Evolutionary conservation across 37 sponge, comb jelly and placozoan species (phyloP).

Genomic region (Geodia barretti): DNA sequence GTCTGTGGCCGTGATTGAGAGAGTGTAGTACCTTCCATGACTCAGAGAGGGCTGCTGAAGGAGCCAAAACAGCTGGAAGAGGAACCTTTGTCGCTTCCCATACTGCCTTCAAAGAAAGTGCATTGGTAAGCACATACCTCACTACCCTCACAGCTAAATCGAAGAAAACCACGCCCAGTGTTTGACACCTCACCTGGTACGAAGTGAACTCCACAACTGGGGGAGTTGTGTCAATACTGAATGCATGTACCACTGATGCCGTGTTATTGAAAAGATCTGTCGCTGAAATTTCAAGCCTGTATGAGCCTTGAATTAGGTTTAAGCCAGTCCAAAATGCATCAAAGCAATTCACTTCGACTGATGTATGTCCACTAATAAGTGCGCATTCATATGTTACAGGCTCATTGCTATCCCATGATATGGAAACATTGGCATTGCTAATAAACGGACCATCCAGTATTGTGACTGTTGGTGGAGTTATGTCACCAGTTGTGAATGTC

Average conservation of each 20-base stretch:
- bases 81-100: no score
- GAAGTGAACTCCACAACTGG: not conserved
- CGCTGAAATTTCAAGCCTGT: slow-evolving; percentile 7
- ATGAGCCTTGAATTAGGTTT: not conserved
- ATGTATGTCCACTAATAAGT: not conserved
- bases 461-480: slow-evolving; percentile 25
- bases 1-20: slow-evolving; percentile 31
- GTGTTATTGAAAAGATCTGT: slow-evolving; percentile 9
- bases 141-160: no score
- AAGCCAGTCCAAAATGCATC: slow-evolving; percentile 26
- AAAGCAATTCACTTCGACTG: slow-evolving; percentile 17
- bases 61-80: no score
- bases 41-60: no score
- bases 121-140: no score
- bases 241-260: slow-evolving; percentile 13
- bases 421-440: slow-evolving; percentile 24
- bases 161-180: no score
- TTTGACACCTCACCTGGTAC: no score
- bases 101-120: no score
- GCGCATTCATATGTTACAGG: slow-evolving; percentile 13
- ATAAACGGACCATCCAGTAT: slow-evolving; percentile 1
- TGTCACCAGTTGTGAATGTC: slow-evolving; percentile 37
- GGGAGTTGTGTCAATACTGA: slow-evolving; percentile 22
- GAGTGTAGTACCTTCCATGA: not conserved
- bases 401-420: slow-evolving; percentile 36